phyloP scores from a whole-genome alignment of 2,888 invertebrate genomes.

The Hyposoter dolosus region DNA sequence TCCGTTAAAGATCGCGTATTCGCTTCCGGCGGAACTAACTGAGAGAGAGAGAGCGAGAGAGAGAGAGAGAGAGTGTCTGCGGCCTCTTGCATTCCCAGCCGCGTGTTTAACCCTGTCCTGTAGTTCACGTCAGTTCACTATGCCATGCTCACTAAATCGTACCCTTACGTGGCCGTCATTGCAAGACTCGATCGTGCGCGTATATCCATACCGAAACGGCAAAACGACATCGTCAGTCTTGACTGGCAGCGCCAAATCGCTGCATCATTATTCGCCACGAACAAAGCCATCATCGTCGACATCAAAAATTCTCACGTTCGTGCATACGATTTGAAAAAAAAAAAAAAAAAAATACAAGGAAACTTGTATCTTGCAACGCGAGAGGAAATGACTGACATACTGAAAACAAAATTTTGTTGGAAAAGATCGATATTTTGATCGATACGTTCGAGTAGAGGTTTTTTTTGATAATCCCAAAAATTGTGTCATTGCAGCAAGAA shows the following conservation, averaged over 20 bases:
- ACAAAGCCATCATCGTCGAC: neutral
- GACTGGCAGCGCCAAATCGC: slow-evolving; percentile 30
- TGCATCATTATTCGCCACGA: slow-evolving; percentile 23
- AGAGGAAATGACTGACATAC: no score
- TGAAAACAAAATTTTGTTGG: no score
- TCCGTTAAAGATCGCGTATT: slow-evolving; percentile 75
- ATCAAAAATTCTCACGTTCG: neutral
- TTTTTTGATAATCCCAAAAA: no score
- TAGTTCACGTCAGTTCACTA: slow-evolving; percentile 52
- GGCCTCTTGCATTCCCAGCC: slow-evolving; percentile 58
- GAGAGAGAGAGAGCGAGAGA: slow-evolving; percentile 20
- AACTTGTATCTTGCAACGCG: neutral
- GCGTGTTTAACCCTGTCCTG: slow-evolving; percentile 50
- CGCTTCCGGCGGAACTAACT: slow-evolving; percentile 75
- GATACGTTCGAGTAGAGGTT: no score
- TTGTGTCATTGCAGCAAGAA: no score
- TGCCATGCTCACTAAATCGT: slow-evolving; percentile 45
- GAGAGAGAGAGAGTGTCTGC: slow-evolving; percentile 44
- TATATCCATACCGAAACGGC: slow-evolving; percentile 42
- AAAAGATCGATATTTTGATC: no score
- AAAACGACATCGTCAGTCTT: slow-evolving; percentile 32
- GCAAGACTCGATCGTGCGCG: slow-evolving; percentile 38
- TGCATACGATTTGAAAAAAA: neutral
- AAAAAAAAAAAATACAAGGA: neutral
- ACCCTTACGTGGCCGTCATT: slow-evolving; percentile 35